Conservation (phyloP, 2,888 invertebrate genomes). For the Drosophila barbarae region DNA sequence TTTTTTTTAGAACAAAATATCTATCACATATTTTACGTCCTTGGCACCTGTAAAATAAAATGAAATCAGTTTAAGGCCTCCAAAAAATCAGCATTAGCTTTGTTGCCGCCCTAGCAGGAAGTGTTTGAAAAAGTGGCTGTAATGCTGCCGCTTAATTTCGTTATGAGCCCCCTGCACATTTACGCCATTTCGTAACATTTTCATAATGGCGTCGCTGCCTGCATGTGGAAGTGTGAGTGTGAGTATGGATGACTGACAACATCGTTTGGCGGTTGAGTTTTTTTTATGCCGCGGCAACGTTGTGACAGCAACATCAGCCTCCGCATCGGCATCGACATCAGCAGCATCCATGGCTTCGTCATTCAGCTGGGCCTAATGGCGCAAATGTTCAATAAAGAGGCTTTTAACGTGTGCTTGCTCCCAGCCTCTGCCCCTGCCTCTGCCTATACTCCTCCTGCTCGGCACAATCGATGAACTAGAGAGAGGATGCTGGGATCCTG, state of each 20-base stretch:
- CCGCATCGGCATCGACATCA: background rate
- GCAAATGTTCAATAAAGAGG: constrained; percentile 74
- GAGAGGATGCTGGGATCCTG: constrained; percentile 53
- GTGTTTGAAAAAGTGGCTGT: constrained; percentile 42
- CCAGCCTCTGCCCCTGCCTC: constrained; percentile 3
- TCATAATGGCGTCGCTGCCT: constrained; percentile 61
- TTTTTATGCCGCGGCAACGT: constrained; percentile 60
- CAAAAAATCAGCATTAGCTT: constrained; percentile 17
- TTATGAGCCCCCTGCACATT: constrained; percentile 70
- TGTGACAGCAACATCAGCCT: constrained; percentile 24
- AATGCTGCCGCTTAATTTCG: constrained; percentile 62
- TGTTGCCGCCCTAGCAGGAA: constrained; percentile 18
- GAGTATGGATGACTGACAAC: constrained; percentile 60
- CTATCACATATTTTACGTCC: background rate
- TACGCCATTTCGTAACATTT: constrained; percentile 73
- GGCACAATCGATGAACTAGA: constrained; percentile 2
- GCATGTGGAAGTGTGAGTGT: constrained; percentile 14
- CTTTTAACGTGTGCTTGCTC: constrained; percentile 62
- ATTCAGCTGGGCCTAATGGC: constrained; percentile 62
- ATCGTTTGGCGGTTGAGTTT: constrained; percentile 60
- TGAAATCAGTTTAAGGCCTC: constrained; percentile 4
- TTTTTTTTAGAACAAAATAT: background rate
- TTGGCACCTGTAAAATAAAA: background rate
- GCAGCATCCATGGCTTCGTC: constrained; percentile 8
- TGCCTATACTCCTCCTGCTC: background rate